Evolutionary conservation across 1,140 invertebrate species (phyloP).

Genomic region (Drosophila seguyi): DNA sequence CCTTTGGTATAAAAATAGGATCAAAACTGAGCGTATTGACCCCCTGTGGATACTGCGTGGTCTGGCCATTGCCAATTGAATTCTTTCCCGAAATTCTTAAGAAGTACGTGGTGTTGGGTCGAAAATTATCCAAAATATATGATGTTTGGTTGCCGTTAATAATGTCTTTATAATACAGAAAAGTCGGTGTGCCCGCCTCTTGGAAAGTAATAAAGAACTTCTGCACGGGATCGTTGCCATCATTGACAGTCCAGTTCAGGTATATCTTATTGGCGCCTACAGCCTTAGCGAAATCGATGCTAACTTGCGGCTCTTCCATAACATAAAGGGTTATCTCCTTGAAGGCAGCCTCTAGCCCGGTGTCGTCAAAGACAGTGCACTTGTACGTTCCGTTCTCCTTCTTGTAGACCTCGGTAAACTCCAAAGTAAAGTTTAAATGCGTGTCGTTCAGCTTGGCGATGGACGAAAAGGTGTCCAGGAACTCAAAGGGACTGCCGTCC

Average conservation of each 20-base stretch:
- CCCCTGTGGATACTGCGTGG: slow-evolving; percentile 85
- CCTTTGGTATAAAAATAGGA: slow-evolving; percentile 91
- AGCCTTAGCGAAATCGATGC: slow-evolving; percentile 90
- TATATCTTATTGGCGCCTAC: slow-evolving; percentile 91
- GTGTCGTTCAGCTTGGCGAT: slow-evolving; percentile 86
- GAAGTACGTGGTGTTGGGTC: slow-evolving; percentile 88
- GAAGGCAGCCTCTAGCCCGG: slow-evolving; percentile 55
- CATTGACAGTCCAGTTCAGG: slow-evolving; percentile 92
- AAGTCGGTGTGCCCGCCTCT: slow-evolving; percentile 86
- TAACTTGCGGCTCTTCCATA: slow-evolving; percentile 89
- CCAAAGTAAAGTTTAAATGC: slow-evolving; percentile 86
- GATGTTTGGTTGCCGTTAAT: slow-evolving; percentile 88
- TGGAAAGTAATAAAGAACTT: slow-evolving; percentile 89
- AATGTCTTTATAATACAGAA: slow-evolving; percentile 86
- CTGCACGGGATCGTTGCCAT: slow-evolving; percentile 90
- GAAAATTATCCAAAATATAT: slow-evolving; percentile 88
- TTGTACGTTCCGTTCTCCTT: slow-evolving; percentile 90
- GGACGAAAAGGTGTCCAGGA: slow-evolving; percentile 66
- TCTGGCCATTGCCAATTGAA: slow-evolving; percentile 85
- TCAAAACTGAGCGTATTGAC: slow-evolving; percentile 89
- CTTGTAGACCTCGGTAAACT: slow-evolving; percentile 86
- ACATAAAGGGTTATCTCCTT: slow-evolving; percentile 87
- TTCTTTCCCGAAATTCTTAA: slow-evolving; percentile 87
- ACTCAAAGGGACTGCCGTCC: slow-evolving; percentile 86
- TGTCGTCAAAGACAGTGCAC: slow-evolving; percentile 85